Base-by-base conservation (phyloP, 2,797 vertebrate species). In the Cygnus olor region DNA sequence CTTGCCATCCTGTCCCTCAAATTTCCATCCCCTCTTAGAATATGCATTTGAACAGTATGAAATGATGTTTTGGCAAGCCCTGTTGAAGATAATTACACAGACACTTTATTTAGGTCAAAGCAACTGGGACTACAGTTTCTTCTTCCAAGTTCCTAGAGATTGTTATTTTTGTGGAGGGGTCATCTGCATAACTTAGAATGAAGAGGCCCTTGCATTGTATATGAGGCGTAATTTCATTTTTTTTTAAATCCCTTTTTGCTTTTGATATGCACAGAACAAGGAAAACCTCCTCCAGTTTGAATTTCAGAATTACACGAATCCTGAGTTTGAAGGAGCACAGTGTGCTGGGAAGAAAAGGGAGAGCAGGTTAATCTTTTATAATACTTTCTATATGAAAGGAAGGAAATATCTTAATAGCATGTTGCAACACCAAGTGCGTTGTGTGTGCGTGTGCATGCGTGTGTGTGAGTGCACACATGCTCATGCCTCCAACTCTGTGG, bases 21-120 rank as follows among this genome's bases (percentile, higher is more conserved):
- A 89, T 90, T 79, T 91, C 83, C 66, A 79, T 91, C 79, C 87
- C 65, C 93, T 95, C 83, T 94, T 93, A 88, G 93, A 94, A 95
- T 95, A 95, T 96, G 96, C 93, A 96, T 97, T 96, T 96, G 95
- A 96, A 96, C 94, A 91, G 92, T 96, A 88, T 97, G 93, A 92
- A 82, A 94, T 96, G 96, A 96, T 95, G 91, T 93, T 97, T 96
- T 97, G 95, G 97, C 71, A 85, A 92, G 89, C 90, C 65, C 30
- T 77, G 22, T 70, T 93, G 84, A 79, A 91, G 82, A 88, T 96
- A 93, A 96, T 95, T 94, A 58, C 81, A 95, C 84, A 94, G 91
- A 95, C 63, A 64, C 89, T 96, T 94, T 96, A 95, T 97, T 95
- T 88, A 91, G 90, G 92, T 96, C 85, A 92, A 92, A 95, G 94